These are phyloP conservation scores for Pachymerium ferrugineum DNA, from an alignment of 2,888 invertebrate species.

Conservation along the genomic window DNA sequence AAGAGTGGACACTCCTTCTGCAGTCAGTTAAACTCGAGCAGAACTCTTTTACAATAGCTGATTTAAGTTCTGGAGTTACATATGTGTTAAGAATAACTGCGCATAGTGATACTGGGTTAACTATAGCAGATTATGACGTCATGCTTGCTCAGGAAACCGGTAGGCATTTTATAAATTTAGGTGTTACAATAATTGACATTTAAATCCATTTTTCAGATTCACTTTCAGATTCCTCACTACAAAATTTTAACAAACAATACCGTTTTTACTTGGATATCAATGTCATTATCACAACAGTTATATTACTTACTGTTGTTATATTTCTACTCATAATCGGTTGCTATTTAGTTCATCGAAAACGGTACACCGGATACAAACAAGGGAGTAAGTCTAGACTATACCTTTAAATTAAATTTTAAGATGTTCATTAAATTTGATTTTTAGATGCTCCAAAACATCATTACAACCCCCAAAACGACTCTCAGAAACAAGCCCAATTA, in stretches of 20 bases:
- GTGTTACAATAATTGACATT: neutral
- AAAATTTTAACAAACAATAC: conserved; percentile 18
- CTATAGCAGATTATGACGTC: conserved; percentile 36
- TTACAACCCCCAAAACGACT: conserved; percentile 10
- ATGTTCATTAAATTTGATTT: neutral
- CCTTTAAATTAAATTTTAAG: neutral
- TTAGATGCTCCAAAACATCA: conserved; percentile 17
- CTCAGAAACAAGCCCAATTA: neutral
- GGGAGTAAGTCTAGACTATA: conserved; percentile 14
- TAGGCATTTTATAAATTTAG: neutral
- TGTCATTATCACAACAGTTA: conserved; percentile 35
- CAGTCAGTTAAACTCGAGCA: neutral
- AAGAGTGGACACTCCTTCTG: conserved; percentile 28
- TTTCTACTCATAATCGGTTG: conserved; percentile 34
- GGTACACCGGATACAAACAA: conserved; percentile 31
- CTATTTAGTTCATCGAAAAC: conserved; percentile 33
- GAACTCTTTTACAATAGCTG: neutral
- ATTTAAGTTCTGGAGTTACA: conserved; percentile 30
- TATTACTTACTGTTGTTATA: conserved; percentile 34
- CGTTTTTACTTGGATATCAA: conserved; percentile 37
- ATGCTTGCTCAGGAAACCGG: neutral
- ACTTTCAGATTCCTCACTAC: neutral
- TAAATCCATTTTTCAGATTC: neutral
- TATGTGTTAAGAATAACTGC: conserved; percentile 33
- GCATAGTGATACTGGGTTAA: conserved; percentile 34